Evolutionary conservation across 1,140 invertebrate genomes (phyloP), one percentile per base, ranked within the genome.

Genomic region (Argopecten irradians): DNA sequence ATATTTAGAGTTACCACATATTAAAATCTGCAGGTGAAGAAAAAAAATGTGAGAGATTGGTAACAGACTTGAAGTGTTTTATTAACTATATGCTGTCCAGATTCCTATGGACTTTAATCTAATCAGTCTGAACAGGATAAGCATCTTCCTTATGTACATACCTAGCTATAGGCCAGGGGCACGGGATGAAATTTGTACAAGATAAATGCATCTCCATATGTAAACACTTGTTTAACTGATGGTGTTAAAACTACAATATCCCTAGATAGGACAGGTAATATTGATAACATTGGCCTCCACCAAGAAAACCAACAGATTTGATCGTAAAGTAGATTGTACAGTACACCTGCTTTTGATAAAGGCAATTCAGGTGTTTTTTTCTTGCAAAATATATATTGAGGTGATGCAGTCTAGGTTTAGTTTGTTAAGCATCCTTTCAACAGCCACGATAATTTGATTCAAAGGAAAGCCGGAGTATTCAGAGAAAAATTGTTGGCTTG

Each of bases 171-270:
- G 55, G 1, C 43, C 14, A n/a, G n/a, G 55, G 55, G 55, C 55
- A 71, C 22, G 28, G n/a, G 55, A 71, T 71, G 55, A 71, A 71
- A 71, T 71, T 71, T 71, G 55, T 71, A 71, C 16, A 28, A 71
- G 55, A 71, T 71, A 71, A 46, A 28, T 71, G 55, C 55, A 71
- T 71, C 55, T 71, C 55, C n/a, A 28, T 71, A 71, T 71, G 55
- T 71, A 71, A 71, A 71, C 55, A 71, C 55, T 71, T 71, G 1
- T 28, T 71, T 5, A 5, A 16, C 11, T 46, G 5, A 8, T n/a
- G 28, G 55, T 71, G 55, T 71, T 28, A 71, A 71, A 71, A 71
- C n/a, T 71, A 1, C 55, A 71, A 71, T 71, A 28, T 71, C 22
- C 22, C 22, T 71, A n/a, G n/a, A 28, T 28, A 28, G 55, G 55